phyloP scores from a whole-genome alignment of 2,888 invertebrate genomes.

The Linyphia triangularis region DNA sequence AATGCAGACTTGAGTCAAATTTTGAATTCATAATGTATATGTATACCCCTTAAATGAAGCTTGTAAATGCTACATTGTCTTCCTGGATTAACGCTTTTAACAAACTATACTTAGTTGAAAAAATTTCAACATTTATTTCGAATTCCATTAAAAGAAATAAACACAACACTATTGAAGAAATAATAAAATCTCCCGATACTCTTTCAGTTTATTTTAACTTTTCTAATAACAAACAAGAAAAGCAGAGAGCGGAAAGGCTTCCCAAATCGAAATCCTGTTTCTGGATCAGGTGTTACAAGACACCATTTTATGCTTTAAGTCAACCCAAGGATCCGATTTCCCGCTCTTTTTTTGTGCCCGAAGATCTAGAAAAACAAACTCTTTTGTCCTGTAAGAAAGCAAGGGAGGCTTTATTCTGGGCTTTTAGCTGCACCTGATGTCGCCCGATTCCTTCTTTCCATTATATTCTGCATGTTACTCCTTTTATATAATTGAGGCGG shows the following conservation, averaged over 20 bases:
- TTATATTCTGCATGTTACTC: not conserved
- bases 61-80: no score
- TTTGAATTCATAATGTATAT: no score
- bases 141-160: no score
- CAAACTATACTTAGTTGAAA: no score
- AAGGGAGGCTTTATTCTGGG: not conserved
- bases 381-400: not conserved
- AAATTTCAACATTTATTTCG: no score
- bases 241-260: not conserved
- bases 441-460: not conserved
- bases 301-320: slow-evolving; percentile 44
- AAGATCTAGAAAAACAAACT: not conserved
- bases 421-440: slow-evolving; percentile 32
- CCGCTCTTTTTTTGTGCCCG: not conserved
- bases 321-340: slow-evolving; percentile 34
- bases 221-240: not conserved
- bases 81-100: no score
- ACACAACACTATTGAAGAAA: no score
- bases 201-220: not conserved
- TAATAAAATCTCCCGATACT: no score
- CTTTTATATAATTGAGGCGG: not conserved
- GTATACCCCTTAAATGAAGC: no score
- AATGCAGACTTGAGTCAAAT: no score
- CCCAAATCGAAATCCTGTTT: not conserved
- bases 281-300: slow-evolving; percentile 33